Conservation (phyloP, 2,113 vertebrate species). For the Symphodus melops region DNA sequence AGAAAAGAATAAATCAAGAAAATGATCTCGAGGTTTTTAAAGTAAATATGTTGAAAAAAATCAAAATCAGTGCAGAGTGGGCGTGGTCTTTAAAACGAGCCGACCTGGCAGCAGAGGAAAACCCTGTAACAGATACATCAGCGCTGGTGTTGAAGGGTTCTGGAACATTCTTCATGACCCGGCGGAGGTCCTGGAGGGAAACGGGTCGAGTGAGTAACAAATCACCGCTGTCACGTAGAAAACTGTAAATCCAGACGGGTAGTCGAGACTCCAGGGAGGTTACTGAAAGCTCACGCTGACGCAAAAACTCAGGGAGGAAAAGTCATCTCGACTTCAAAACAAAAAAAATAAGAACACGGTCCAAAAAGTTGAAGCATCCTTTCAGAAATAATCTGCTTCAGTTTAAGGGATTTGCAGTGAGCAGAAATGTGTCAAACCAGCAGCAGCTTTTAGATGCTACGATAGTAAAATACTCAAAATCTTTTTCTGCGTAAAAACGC, state of each 20-base stretch:
- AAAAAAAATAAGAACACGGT: too few relatives aligned
- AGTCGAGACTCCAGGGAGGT: too few relatives aligned
- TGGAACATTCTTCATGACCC: slow-evolving; percentile 37
- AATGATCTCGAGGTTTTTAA: neutral
- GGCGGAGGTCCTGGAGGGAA: slow-evolving; percentile 11
- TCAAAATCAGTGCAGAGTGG: slow-evolving; percentile 33
- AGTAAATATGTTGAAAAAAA: slow-evolving; percentile 2
- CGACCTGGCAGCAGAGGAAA: slow-evolving; percentile 18
- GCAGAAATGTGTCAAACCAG: too few relatives aligned
- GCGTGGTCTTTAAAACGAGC: slow-evolving; percentile 1
- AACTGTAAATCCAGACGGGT: slow-evolving; percentile 20
- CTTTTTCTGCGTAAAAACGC: neutral
- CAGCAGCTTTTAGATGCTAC: too few relatives aligned
- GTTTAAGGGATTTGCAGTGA: too few relatives aligned
- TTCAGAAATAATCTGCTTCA: too few relatives aligned
- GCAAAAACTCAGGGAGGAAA: neutral
- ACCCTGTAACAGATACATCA: slow-evolving; percentile 24
- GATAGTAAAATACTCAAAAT: too few relatives aligned
- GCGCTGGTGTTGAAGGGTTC: slow-evolving; percentile 1
- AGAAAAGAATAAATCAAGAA: slow-evolving; percentile 5
- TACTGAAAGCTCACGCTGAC: neutral
- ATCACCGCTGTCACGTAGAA: slow-evolving; percentile 27
- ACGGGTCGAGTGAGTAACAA: neutral
- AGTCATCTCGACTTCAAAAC: neutral
- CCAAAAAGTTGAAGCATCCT: too few relatives aligned